These are phyloP conservation scores for Triops cancriformis DNA, from an alignment of 1,140 invertebrate genomes.

Conservation along the genomic window DNA sequence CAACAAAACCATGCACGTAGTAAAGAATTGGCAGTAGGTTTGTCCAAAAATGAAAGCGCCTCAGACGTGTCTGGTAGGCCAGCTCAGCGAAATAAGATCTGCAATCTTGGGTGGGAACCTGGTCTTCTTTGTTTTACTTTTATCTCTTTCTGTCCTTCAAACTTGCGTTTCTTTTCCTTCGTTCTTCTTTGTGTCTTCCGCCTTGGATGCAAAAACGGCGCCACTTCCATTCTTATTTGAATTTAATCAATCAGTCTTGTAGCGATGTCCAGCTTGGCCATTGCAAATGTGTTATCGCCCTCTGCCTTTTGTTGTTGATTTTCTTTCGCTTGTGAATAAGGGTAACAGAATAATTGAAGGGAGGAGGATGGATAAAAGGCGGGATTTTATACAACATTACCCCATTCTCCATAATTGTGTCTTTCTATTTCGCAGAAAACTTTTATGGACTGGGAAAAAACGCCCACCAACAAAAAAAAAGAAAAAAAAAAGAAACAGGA, in stretches of 20 bases:
- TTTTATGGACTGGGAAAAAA: no score
- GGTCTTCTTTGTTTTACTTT: neutral
- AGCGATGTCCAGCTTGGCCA: conserved; percentile 4
- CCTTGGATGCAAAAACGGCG: neutral
- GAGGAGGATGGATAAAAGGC: neutral
- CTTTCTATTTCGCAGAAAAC: no score
- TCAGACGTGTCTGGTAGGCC: conserved; percentile 16
- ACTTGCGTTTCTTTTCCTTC: neutral
- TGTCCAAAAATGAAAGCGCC: conserved; percentile 15
- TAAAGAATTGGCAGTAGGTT: conserved; percentile 24
- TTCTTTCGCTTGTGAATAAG: neutral
- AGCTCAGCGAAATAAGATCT: neutral
- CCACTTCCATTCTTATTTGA: neutral
- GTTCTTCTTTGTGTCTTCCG: conserved; percentile 15
- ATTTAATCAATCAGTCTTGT: neutral
- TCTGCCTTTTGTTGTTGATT: neutral
- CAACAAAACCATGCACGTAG: conserved; percentile 26
- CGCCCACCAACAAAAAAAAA: no score
- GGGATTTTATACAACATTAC: neutral
- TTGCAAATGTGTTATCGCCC: neutral
- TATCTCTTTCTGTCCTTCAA: neutral
- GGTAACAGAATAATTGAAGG: neutral
- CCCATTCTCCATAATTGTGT: neutral
- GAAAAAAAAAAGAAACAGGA: no score
- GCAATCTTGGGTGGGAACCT: neutral